These are phyloP conservation scores for Actinernus sp. DNA, from an alignment of 92 coral and sea anemone species.

Conservation along the genomic window DNA sequence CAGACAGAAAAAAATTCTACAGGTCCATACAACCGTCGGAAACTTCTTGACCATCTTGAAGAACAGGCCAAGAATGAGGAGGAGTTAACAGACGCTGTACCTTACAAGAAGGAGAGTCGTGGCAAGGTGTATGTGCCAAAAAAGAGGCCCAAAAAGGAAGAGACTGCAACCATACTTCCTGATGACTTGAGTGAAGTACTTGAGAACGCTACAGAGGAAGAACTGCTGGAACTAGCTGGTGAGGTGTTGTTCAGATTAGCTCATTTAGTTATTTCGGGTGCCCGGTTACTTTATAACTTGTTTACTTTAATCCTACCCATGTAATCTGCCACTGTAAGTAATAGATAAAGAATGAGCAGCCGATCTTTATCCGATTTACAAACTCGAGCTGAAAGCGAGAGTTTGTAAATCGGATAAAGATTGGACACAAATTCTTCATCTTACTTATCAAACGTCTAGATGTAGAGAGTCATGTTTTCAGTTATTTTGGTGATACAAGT, in stretches of 20 bases:
- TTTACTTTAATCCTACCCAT: too few species aligned
- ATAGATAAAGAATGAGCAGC: too few species aligned
- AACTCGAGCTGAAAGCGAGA: too few species aligned
- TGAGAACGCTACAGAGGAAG: slow-evolving; percentile 95
- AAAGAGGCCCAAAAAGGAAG: slow-evolving; percentile 49
- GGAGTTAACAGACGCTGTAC: slow-evolving; percentile 80
- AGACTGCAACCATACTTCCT: slow-evolving; percentile 75
- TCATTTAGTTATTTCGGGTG: too few species aligned
- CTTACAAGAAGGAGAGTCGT: slow-evolving; percentile 94
- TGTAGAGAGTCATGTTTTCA: too few species aligned
- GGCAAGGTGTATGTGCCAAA: slow-evolving; percentile 87
- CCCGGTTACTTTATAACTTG: too few species aligned
- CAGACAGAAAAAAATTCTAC: slow-evolving; percentile 83
- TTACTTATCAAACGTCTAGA: too few species aligned
- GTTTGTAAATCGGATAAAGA: too few species aligned
- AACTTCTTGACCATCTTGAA: slow-evolving; percentile 83
- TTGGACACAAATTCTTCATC: too few species aligned
- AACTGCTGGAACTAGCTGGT: slow-evolving; percentile 95
- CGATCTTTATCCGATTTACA: too few species aligned
- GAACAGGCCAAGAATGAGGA: slow-evolving; percentile 85
- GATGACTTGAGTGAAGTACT: slow-evolving; percentile 92
- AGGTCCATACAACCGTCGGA: slow-evolving; percentile 81
- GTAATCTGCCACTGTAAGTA: too few species aligned
- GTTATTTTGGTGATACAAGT: too few species aligned
- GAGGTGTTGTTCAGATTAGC: neutral